Evolutionary conservation across 2,888 invertebrate species (phyloP), one percentile per base, ranked within the genome.

Genomic region (Dicranocentrus wangi): DNA sequence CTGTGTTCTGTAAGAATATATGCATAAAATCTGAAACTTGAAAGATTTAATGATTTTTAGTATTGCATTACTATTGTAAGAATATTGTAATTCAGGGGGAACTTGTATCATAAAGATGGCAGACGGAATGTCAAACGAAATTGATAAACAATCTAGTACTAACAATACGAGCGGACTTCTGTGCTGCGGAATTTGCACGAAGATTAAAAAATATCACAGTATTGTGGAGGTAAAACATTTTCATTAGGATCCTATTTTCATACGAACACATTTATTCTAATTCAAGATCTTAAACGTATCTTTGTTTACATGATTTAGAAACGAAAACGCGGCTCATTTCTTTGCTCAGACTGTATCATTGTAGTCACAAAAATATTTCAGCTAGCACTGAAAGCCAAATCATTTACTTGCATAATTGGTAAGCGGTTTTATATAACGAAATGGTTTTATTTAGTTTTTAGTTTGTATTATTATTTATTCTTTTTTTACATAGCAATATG

Each of bases 111-210:
- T 72, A 13, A 68, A 61, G 43, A 21, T 15, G 2, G 13, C 43
- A 10, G 77, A 77, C 47, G 13, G 75, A 76, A 8, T 19, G 2
- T 25, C 15, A 58, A 72, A 47, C 17, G 19, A 55, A 55, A 21
- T 23, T 10, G n/a, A n/a, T n/a, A n/a, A n/a, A n/a, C n/a, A n/a
- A n/a, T n/a, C n/a, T n/a, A n/a, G n/a, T n/a, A n/a, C n/a, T n/a
- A n/a, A n/a, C n/a, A n/a, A n/a, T n/a, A n/a, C n/a, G n/a, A n/a
- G n/a, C n/a, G n/a, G n/a, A n/a, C n/a, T n/a, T n/a, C 55, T 83
- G 19, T 71, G 71, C 17, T 83, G 82, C 21, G 82, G 82, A 25
- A 43, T 80, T 42, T 83, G 82, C 65, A 39, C n/a, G n/a, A n/a
- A n/a, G n/a, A n/a, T n/a, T n/a, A n/a, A n/a, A 17, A 80, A 77